Base-by-base conservation (phyloP, 2,888 invertebrate species). In the Teinopalpus imperialis region DNA sequence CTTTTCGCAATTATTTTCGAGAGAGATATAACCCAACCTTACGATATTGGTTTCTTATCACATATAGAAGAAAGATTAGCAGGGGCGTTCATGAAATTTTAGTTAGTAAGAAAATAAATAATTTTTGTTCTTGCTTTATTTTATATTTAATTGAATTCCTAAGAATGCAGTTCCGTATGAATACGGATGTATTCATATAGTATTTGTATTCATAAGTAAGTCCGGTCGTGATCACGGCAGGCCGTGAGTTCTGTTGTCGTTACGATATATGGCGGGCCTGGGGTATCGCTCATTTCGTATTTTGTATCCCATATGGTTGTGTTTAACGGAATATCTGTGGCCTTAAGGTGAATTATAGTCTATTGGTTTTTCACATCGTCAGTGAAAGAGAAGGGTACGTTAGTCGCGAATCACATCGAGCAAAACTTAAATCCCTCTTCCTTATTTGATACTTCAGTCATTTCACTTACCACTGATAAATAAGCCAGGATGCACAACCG, bases 271-370 rank as follows among this genome's bases (percentile, higher is more conserved):
- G 63, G 56, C 53, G 49, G 52, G 52, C 57, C 62, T 61, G 63
- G 64, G 57, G 36, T 55, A 66, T 66, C 63, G 63, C 63, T 69
- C 74, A 71, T 69, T 69, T 72, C 63, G 71, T 75, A 71, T 76
- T 69, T 69, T 59, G 62, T 64, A 59, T 60, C 51, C 44, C 44
- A 49, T 52, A 40, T 47, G 31, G 13, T 31, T 35, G 26, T 42
- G 37, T 46, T 37, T 46, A 36, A 21, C 9, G 8, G 26, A 40
- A 39, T 14, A 27, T 39, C 20, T 21, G 10, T 12, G 24, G 5
- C 12, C 24, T 31, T n/a, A 13, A 34, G 3, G 34, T 42, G 8
- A 34, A 26, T 42, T 34, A 26, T 26, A 7, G 9, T 8, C 13
- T 26, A 1, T 1, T 6, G 26, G 2, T 26, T 23, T 29, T 7